Evolutionary conservation across 2,113 vertebrate species (phyloP).

Genomic region (Oncorhynchus kisutch): DNA sequence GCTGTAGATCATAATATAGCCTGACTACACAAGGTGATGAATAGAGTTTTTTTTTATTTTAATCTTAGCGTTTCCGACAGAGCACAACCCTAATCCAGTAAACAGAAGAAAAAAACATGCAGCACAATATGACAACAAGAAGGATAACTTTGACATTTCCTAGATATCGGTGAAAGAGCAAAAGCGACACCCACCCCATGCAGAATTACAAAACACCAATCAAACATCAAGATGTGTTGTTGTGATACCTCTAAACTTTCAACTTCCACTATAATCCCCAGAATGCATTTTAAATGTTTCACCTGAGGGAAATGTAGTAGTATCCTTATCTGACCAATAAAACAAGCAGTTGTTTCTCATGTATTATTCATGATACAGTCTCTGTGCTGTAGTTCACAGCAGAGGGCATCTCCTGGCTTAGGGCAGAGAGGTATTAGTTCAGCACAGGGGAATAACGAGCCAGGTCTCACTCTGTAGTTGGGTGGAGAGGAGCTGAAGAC

Average conservation of each 20-base stretch:
- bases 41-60: background rate
- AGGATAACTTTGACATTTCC: background rate
- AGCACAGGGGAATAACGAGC: slow-evolving; percentile 30
- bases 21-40: background rate
- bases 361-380: slow-evolving; percentile 66
- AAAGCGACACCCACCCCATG: background rate
- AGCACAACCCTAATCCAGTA: background rate
- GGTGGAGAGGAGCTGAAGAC: slow-evolving; percentile 39
- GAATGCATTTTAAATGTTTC: slow-evolving; percentile 5
- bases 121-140: background rate
- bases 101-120: background rate
- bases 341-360: slow-evolving; percentile 47
- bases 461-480: background rate
- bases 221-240: background rate
- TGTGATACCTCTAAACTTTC: slow-evolving; percentile 10
- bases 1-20: background rate
- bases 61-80: background rate
- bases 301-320: slow-evolving; percentile 67
- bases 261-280: slow-evolving; percentile 19
- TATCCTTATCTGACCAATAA: slow-evolving; percentile 61
- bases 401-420: slow-evolving; percentile 62
- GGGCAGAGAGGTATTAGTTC: slow-evolving; percentile 20
- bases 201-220: slow-evolving; percentile 4
- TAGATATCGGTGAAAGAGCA: background rate
- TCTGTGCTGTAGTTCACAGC: slow-evolving; percentile 61